Base-by-base conservation (phyloP, 2,113 vertebrate species). In the Acinonyx jubatus region DNA sequence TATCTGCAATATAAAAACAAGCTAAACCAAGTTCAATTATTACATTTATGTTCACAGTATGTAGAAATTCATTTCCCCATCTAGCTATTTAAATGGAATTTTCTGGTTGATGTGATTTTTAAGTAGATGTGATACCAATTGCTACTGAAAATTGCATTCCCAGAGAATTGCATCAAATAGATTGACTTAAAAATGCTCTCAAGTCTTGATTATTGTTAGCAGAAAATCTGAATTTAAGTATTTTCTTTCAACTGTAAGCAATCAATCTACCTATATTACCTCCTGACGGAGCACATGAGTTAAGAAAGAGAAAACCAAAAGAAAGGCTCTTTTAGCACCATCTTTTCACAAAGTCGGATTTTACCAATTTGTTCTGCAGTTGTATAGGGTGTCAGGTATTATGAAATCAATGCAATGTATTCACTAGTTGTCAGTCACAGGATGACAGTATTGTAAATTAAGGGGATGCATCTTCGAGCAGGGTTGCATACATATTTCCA, bases 391-490 rank as follows among this genome's bases (percentile, higher is more conserved):
- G 96, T 19, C 83, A 89, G n/a, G n/a, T 90, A 76, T 86, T 94
- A 91, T 29, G 95, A 97, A 96, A 96, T 96, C 97, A 97, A 86
- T 91, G 94, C 78, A 48, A 7, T 80, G 79, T 90, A 89, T 81
- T 97, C 97, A 96, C 61, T 71, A 68, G 74, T 31, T 96, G 78
- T 94, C 94, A 98, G 57, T 91, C 94, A 98, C 12, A 66, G 65
- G 82, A 96, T 95, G 97, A 91, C 96, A 95, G 89, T 66, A 52
- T 33, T 86, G 73, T 96, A 98, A 98, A 98, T 97, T 96, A 97
- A 94, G 48, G 25, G 73, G 80, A 80, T 86, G 86, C 96, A 94
- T 93, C 95, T 97, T 95, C 78, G 94, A 97, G 94, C 78, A 87
- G 63, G 21, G 50, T 36, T 92, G 63, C 41, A 97, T 94, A 90